Base-by-base conservation (phyloP, 2,888 invertebrate species). In the Protonemura montana region DNA sequence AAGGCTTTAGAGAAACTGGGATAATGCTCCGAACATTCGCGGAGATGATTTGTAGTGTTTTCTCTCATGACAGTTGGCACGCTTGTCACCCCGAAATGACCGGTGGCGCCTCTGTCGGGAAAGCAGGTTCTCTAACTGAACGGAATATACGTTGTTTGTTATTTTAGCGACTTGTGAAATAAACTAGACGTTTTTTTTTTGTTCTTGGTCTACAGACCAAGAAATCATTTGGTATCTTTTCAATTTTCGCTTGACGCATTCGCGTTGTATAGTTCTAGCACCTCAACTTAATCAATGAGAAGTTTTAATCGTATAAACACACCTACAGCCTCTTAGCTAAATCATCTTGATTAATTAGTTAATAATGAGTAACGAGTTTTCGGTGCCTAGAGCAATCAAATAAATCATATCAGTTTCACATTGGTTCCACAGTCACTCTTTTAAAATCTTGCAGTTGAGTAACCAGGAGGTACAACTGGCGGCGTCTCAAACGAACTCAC, bases 341-440 rank as follows among this genome's bases (percentile, higher is more conserved):
- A 59, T 59, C 59, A 59, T 59, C 59, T 59, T 59, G 59, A 59
- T 59, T 59, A 59, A 59, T 59, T 59, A 59, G 59, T 59, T 59
- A 59, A 59, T 59, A 59, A 21, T 10, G 21, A 59, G 59, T 59
- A 59, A 59, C 59, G 3, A 59, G 59, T 59, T 59, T 21, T 59
- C 21, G 59, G 59, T 59, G 59, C 59, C 59, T 59, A 59, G 59
- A 59, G 59, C 59, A 59, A 59, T 59, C 59, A 21, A 59, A 59
- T 59, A 59, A 59, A 59, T 59, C 59, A 59, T 59, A 59, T 59
- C 59, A 59, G 59, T 59, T 59, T 59, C 59, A 59, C 59, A 59
- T 10, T 21, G 16, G 21, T 2, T 59, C 59, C 59, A 59, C 6
- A n/a, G n/a, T n/a, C n/a, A n/a, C n/a, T n/a, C n/a, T n/a, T n/a